Percentiles rank a stretch among this genome's conserved stretches.
phyloP scores from a whole-genome alignment of 2,797 vertebrate species.

The Eremophila alpestris region DNA sequence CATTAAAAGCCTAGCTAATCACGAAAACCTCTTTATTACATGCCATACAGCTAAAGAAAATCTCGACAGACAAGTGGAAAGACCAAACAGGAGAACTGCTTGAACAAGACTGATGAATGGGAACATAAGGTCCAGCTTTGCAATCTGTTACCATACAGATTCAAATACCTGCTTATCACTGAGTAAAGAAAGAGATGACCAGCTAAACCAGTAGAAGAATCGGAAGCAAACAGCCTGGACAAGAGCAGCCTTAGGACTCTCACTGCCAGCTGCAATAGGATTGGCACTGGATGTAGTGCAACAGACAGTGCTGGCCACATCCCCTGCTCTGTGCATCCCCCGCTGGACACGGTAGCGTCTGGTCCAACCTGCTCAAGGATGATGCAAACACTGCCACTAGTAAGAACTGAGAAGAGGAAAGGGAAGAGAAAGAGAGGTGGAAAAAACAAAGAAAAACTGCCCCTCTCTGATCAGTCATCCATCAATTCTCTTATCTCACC shows the following conservation, averaged over 20 bases:
- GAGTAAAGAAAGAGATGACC: conserved; percentile 49
- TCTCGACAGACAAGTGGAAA: neutral
- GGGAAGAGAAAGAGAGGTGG: neutral
- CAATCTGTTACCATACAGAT: conserved; percentile 6
- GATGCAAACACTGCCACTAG: neutral
- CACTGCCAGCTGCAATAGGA: neutral
- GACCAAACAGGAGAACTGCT: neutral
- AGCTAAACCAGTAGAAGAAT: conserved; percentile 49
- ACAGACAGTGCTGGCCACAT: neutral
- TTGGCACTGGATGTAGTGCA: neutral
- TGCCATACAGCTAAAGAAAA: neutral
- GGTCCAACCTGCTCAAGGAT: neutral
- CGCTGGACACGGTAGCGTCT: conserved; percentile 14
- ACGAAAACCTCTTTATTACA: neutral
- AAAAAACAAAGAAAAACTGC: neutral
- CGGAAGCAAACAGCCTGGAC: conserved; percentile 41
- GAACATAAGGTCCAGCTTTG: neutral
- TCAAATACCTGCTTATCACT: conserved; percentile 45
- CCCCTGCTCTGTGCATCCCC: conserved; percentile 65
- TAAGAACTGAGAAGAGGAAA: neutral
- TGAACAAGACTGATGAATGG: neutral
- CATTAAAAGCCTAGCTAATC: conserved; percentile 7
- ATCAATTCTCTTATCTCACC: neutral
- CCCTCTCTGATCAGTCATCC: neutral
- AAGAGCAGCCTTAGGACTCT: conserved; percentile 28